Conservation (phyloP, 2,888 invertebrate genomes). For the Podabrus alpinus region DNA sequence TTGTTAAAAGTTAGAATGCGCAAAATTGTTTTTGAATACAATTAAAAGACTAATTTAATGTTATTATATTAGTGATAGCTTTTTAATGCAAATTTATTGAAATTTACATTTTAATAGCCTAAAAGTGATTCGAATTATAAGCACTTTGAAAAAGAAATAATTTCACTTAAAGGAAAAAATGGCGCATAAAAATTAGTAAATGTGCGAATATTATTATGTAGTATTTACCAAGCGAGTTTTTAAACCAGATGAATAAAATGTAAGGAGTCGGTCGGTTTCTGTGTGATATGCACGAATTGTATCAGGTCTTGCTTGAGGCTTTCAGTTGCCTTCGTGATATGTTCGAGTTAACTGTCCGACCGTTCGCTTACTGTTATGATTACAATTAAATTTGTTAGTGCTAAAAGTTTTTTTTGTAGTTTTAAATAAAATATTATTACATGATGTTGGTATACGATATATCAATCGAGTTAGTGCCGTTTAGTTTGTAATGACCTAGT, state of each 20-base stretch:
- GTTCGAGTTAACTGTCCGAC: constrained; percentile 32
- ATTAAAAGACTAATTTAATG: neutral
- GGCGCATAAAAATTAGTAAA: neutral
- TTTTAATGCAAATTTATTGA: neutral
- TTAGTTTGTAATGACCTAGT: neutral
- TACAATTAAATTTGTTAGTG: neutral
- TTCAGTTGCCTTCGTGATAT: constrained; percentile 41
- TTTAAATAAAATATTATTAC: neutral
- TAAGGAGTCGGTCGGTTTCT: constrained; percentile 11
- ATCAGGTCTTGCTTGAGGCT: constrained; percentile 32
- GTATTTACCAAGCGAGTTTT: neutral
- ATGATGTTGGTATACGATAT: neutral
- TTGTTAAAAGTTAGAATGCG: neutral
- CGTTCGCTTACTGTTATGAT: constrained; percentile 19
- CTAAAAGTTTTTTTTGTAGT: neutral
- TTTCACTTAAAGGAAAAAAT: neutral
- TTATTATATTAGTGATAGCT: neutral
- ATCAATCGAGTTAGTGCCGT: neutral
- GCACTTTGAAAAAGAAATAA: neutral
- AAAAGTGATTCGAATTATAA: neutral
- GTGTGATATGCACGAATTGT: constrained; percentile 34
- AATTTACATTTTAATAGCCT: neutral
- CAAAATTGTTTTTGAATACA: neutral
- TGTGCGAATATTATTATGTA: neutral
- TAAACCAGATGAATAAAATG: constrained; percentile 17